Base-by-base conservation (phyloP, 2,888 invertebrate species). In the Melinaea marsaeus region DNA sequence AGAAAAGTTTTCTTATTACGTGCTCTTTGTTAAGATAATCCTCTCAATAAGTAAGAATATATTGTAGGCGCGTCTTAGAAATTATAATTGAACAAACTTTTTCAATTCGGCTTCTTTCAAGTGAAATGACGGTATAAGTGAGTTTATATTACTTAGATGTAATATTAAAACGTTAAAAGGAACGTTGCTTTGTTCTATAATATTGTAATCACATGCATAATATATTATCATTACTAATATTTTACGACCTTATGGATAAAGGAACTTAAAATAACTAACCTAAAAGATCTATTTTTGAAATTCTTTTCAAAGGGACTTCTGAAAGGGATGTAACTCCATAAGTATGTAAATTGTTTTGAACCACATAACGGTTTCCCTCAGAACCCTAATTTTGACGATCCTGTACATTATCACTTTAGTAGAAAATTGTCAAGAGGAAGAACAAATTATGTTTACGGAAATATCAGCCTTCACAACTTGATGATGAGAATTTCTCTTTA, bases 51-150 rank as follows among this genome's bases (percentile, higher is more conserved):
- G 68, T 63, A 68, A 70, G 63, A 70, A 69, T 65, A 66, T 66
- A 64, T 67, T 62, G 66, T 61, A 57, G 57, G 57, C 63, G 46
- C 64, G 61, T 64, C 64, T 62, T 75, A 73, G 72, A 69, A 78
- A 80, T 81, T 77, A 76, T 76, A 77, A 77, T 76, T 73, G 67
- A 66, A 68, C 64, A 74, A 84, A 84, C 81, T 84, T 84, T 83
- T 83, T 81, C 83, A 81, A 84, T 83, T 83, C 78, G 64, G 69
- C 71, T 72, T 76, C 76, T 77, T 74, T 70, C 75, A 78, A 81
- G 71, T 74, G 71, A 73, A 76, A 79, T 76, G 77, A 76, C 71
- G 72, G 73, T 71, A 72, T 76, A 80, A 81, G 80, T 78, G 79
- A 84, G 81, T 82, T 83, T 80, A 75, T 76, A 75, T 80, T 75